Conservation (phyloP, 2,888 invertebrate genomes). For the Drosophila nigricruria region DNA sequence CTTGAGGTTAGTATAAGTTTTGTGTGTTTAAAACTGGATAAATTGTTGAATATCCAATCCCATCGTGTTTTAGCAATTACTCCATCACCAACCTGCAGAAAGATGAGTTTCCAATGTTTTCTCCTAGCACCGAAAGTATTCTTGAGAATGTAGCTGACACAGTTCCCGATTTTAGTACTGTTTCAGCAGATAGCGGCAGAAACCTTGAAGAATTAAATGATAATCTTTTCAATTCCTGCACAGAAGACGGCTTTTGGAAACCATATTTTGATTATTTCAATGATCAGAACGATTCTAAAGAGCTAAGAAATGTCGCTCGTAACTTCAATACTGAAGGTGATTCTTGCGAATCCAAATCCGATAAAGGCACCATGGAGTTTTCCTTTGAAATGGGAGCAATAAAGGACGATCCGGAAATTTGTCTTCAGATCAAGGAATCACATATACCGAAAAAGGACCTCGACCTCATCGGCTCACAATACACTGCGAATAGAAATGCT, state of each 20-base stretch:
- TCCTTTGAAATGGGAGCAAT: slow-evolving; percentile 34
- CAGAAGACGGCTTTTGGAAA: slow-evolving; percentile 8
- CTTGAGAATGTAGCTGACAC: slow-evolving; percentile 39
- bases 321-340: background rate
- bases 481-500: background rate
- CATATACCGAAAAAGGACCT: background rate
- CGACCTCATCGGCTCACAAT: background rate
- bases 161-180: slow-evolving; percentile 20
- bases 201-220: background rate
- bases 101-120: slow-evolving; percentile 5
- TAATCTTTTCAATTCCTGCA: background rate
- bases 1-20: slow-evolving; percentile 42
- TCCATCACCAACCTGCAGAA: slow-evolving; percentile 43
- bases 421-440: slow-evolving; percentile 26
- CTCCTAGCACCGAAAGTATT: slow-evolving; percentile 3
- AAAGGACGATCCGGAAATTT: slow-evolving; percentile 19
- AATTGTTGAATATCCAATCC: background rate
- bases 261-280: slow-evolving; percentile 19
- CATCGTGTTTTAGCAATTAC: slow-evolving; percentile 25
- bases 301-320: background rate
- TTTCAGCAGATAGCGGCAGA: background rate
- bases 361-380: slow-evolving; percentile 21
- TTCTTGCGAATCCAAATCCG: background rate
- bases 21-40: background rate
- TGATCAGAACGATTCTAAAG: background rate